Conservation (phyloP, 2,113 vertebrate species). For the Tychaedon coryphoeus region DNA sequence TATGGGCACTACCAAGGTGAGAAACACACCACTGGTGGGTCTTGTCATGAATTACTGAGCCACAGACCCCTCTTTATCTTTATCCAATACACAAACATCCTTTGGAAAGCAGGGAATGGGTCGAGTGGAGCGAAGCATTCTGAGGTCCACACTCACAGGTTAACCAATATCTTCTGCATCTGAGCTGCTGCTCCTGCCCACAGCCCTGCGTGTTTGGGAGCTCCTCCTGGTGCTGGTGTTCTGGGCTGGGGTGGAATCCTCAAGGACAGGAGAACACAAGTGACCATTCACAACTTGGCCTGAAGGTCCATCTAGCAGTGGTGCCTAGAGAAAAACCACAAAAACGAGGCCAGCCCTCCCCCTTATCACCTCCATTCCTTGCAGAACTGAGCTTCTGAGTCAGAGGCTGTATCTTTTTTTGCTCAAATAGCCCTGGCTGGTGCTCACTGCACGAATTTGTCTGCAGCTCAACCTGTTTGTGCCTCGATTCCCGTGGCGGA, state of each 20-base stretch:
- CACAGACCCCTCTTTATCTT: neutral
- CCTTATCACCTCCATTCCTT: neutral
- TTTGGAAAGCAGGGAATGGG: neutral
- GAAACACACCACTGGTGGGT: neutral
- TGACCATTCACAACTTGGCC: neutral
- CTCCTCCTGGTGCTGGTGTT: neutral
- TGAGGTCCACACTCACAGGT: neutral
- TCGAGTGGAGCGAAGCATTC: rapidly evolving
- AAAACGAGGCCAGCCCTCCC: neutral
- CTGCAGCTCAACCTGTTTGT: neutral
- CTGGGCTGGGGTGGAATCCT: neutral
- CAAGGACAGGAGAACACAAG: neutral
- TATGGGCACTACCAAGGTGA: neutral
- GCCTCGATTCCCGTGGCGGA: neutral
- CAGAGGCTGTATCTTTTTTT: neutral
- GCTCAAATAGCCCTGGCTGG: neutral
- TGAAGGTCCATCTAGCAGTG: neutral
- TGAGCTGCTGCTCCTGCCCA: neutral
- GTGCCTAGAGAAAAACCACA: neutral
- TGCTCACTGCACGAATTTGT: neutral
- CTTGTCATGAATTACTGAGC: neutral
- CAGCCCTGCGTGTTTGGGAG: neutral
- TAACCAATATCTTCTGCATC: neutral
- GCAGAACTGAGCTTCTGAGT: neutral
- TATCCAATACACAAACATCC: neutral